These are phyloP conservation scores for Erpobdella octoculata DNA, from an alignment of 2,888 invertebrate genomes.

Conservation along the genomic window DNA sequence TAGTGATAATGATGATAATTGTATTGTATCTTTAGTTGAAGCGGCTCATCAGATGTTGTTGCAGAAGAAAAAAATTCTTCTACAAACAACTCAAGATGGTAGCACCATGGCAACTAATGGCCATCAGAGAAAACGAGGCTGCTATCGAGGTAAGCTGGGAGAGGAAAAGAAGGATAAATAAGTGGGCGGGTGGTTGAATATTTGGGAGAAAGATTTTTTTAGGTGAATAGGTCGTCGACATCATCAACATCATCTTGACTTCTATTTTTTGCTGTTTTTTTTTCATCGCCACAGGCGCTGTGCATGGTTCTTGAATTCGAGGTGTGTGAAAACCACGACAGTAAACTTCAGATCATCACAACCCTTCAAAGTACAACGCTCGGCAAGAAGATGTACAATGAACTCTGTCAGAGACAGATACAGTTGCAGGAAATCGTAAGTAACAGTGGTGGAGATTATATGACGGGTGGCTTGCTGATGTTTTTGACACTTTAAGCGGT, in stretches of 20 bases:
- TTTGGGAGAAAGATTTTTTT: not conserved
- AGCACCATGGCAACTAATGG: constrained; percentile 65
- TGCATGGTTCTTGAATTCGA: constrained; percentile 73
- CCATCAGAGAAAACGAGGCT: constrained; percentile 60
- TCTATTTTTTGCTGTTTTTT: no score
- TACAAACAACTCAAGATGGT: constrained; percentile 64
- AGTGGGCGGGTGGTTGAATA: not conserved
- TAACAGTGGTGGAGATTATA: not conserved
- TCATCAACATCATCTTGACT: not conserved
- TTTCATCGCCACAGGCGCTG: constrained; percentile 61
- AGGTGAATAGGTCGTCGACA: not conserved
- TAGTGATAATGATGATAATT: no score
- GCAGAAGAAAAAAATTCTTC: constrained; percentile 66
- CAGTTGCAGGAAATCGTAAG: constrained; percentile 66
- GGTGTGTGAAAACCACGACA: constrained; percentile 58
- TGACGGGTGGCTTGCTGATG: constrained; percentile 36
- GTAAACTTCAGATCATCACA: constrained; percentile 64
- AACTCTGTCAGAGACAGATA: constrained; percentile 66
- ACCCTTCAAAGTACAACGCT: constrained; percentile 66
- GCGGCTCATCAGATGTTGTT: constrained; percentile 62
- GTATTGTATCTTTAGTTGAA: no score
- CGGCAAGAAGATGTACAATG: constrained; percentile 64
- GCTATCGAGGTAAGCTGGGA: constrained; percentile 49
- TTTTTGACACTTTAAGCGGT: not conserved
- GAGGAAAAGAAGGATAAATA: not conserved